These are phyloP conservation scores for Acromyrmex charruanus DNA, from an alignment of 1,140 invertebrate species.

Conservation along the genomic window DNA sequence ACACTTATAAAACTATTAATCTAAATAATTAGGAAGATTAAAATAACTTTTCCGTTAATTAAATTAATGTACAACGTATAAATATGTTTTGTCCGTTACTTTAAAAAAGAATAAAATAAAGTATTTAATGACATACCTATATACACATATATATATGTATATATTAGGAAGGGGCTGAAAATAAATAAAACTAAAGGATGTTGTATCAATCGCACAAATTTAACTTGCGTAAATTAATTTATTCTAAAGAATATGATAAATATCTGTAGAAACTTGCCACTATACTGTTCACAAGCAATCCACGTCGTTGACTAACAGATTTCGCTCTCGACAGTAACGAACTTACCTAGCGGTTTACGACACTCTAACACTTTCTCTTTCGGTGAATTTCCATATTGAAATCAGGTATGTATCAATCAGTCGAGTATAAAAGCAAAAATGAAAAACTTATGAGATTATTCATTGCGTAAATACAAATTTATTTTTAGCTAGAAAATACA, in stretches of 20 bases:
- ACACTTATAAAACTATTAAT: neutral
- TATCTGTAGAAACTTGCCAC: neutral
- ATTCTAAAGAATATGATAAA: constrained; percentile 5
- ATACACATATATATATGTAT: no score
- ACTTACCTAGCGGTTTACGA: constrained; percentile 70
- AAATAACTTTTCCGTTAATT: neutral
- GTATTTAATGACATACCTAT: no score
- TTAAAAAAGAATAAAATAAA: no score
- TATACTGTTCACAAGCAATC: neutral
- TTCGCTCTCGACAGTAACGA: constrained; percentile 24
- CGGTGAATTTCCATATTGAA: constrained; percentile 39
- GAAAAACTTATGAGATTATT: neutral
- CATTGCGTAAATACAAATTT: neutral
- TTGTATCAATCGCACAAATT: no score
- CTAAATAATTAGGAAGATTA: neutral
- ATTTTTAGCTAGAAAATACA: no score
- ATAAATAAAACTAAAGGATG: no score
- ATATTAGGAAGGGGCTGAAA: no score
- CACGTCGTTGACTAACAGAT: constrained; percentile 58
- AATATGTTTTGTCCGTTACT: no score
- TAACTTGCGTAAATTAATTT: neutral
- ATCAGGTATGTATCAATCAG: neutral
- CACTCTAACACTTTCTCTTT: constrained; percentile 79
- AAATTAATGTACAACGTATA: no score
- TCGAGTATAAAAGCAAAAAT: neutral